A percentile compares a stretch with the other conserved stretches of the same genome.
Conservation (phyloP, 1,140 invertebrate species). For the Laodelphax striatellus region DNA sequence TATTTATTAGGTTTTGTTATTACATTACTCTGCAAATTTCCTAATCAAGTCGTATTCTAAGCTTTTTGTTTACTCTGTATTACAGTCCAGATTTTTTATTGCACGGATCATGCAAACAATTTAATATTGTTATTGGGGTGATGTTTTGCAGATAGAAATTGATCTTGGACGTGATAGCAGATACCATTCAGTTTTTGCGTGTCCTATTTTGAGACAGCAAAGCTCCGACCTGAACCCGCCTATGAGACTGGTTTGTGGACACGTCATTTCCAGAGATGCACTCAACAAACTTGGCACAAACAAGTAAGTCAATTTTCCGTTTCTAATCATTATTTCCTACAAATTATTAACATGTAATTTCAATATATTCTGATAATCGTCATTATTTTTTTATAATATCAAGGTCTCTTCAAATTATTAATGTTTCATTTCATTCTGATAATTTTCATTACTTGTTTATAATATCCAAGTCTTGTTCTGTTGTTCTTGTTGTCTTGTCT, state of each 20-base stretch:
- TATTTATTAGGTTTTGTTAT: too few relatives aligned
- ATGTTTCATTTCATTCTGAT: background rate
- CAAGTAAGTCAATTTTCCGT: constrained; percentile 56
- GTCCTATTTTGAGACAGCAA: constrained; percentile 94
- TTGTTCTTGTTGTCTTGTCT: too few relatives aligned
- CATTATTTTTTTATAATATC: too few relatives aligned
- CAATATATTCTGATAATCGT: too few relatives aligned
- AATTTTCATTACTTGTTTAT: background rate
- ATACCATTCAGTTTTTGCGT: constrained; percentile 97
- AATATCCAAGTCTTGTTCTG: too few relatives aligned
- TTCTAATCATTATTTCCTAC: too few relatives aligned
- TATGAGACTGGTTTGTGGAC: constrained; percentile 91
- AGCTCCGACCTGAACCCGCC: constrained; percentile 94
- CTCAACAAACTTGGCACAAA: constrained; percentile 86
- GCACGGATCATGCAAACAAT: background rate
- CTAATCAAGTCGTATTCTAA: too few relatives aligned
- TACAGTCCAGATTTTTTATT: background rate
- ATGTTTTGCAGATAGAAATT: constrained; percentile 67
- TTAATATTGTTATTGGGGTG: too few relatives aligned
- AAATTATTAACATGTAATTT: too few relatives aligned
- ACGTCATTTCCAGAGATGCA: constrained; percentile 96
- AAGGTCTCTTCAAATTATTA: too few relatives aligned
- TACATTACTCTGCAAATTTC: too few relatives aligned
- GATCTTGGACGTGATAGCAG: constrained; percentile 74
- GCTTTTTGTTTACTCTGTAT: background rate